Percentiles rank a stretch among this genome's conserved stretches.
Conservation (phyloP, 2,797 vertebrate species). For the Taeniopygia guttata region DNA sequence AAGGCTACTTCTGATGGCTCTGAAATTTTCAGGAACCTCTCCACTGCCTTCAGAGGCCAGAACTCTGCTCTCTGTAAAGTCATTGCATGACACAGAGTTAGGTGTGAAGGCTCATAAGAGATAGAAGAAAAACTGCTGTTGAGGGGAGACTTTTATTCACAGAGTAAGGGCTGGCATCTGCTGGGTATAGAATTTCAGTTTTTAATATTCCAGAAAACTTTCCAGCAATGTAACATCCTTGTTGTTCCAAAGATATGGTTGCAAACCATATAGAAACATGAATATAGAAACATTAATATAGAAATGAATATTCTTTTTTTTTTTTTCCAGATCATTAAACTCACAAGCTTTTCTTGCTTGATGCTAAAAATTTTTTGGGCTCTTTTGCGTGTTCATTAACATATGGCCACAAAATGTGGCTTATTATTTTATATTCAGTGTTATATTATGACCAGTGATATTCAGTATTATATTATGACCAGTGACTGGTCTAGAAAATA, state of each 20-base stretch:
- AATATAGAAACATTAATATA: no score
- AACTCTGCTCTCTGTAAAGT: not conserved
- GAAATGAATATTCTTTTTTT: not conserved
- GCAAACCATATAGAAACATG: not conserved
- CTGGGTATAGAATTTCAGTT: not conserved
- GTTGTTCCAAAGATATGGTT: not conserved
- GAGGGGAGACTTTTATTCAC: not conserved
- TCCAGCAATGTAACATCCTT: not conserved
- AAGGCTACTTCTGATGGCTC: not conserved
- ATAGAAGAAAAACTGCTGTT: not conserved
- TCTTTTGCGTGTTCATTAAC: not conserved
- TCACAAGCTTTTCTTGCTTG: not conserved
- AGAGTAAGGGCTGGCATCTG: not conserved
- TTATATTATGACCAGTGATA: no score
- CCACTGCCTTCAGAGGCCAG: not conserved
- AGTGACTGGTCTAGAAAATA: not conserved
- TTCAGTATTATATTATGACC: no score
- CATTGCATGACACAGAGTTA: not conserved
- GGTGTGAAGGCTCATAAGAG: not conserved
- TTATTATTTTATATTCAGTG: not conserved
- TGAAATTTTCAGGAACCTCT: not conserved
- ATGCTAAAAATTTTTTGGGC: not conserved
- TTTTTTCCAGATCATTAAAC: not conserved
- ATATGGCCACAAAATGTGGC: not conserved
- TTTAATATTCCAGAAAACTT: conserved; percentile 8